These are phyloP conservation scores for Meleagris gallopavo DNA, from an alignment of 2,113 vertebrate species.

Conservation along the genomic window DNA sequence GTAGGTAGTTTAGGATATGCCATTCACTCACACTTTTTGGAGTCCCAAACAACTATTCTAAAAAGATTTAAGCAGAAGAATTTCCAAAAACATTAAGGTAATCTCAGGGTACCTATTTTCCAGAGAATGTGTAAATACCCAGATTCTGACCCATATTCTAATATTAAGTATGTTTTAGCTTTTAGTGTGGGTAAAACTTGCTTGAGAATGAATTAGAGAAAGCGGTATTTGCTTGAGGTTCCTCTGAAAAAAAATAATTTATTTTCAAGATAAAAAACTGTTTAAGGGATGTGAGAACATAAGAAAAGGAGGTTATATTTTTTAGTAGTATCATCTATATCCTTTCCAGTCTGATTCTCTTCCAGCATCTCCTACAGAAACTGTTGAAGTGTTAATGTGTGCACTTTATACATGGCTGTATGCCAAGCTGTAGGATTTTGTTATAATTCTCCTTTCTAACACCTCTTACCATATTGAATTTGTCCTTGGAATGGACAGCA, in stretches of 20 bases:
- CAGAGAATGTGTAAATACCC: background rate
- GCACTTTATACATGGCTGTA: constrained; percentile 51
- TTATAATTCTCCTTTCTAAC: constrained; percentile 60
- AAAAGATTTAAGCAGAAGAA: background rate
- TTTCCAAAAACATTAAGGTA: background rate
- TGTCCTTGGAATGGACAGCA: constrained; percentile 69
- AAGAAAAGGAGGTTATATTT: background rate
- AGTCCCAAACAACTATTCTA: background rate
- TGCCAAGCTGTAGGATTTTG: constrained; percentile 64
- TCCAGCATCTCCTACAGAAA: constrained; percentile 53
- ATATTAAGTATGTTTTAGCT: background rate
- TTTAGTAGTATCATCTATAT: background rate
- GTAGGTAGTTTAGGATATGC: background rate
- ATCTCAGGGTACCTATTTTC: background rate
- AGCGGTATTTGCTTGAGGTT: constrained; percentile 30
- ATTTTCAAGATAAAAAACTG: constrained; percentile 1
- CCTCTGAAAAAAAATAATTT: constrained; percentile 18
- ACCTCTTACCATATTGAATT: constrained; percentile 59
- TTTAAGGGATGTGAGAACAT: background rate
- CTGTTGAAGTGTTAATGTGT: constrained; percentile 29
- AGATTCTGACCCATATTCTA: background rate
- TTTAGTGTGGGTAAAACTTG: background rate
- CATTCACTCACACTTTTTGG: background rate
- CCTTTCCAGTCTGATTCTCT: background rate
- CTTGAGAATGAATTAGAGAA: constrained; percentile 7